Conservation (phyloP, 2,888 invertebrate genomes). For the Synergus umbraculus region DNA sequence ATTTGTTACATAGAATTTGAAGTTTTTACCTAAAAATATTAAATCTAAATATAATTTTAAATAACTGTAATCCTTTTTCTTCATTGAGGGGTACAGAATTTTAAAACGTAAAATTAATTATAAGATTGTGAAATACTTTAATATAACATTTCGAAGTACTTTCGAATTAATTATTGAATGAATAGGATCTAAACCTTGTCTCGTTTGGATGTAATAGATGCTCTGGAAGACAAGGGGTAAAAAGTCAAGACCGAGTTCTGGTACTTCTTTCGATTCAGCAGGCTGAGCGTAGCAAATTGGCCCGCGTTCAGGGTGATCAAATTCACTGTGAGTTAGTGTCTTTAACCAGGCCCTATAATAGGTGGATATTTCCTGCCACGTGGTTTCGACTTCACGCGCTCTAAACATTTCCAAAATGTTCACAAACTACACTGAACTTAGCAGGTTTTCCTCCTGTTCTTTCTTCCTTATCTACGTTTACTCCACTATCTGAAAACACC, state of each 20-base stretch:
- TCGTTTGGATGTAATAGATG: constrained; percentile 82
- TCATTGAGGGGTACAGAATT: not conserved
- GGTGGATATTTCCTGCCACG: constrained; percentile 72
- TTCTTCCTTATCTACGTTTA: constrained; percentile 18
- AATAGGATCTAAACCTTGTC: constrained; percentile 80
- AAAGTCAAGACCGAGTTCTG: constrained; percentile 78
- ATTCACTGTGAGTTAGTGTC: constrained; percentile 83
- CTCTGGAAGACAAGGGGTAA: constrained; percentile 82
- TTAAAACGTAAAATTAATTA: not conserved
- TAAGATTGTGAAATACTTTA: not conserved
- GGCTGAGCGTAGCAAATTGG: constrained; percentile 80
- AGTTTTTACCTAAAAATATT: constrained; percentile 7
- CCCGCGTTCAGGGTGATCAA: constrained; percentile 80
- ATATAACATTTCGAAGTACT: not conserved
- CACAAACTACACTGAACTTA: constrained; percentile 32
- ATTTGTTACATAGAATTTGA: not conserved
- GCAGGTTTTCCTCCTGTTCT: constrained; percentile 20
- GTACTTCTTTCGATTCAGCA: constrained; percentile 32
- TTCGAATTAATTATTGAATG: constrained; percentile 27
- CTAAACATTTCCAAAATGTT: constrained; percentile 66
- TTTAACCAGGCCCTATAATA: constrained; percentile 75
- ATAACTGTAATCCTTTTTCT: no score
- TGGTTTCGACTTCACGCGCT: constrained; percentile 46
- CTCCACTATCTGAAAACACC: not conserved
- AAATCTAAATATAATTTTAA: not conserved